Evolutionary conservation across 2,113 vertebrate species (phyloP).

Genomic region (Microcebus tavaratra): DNA sequence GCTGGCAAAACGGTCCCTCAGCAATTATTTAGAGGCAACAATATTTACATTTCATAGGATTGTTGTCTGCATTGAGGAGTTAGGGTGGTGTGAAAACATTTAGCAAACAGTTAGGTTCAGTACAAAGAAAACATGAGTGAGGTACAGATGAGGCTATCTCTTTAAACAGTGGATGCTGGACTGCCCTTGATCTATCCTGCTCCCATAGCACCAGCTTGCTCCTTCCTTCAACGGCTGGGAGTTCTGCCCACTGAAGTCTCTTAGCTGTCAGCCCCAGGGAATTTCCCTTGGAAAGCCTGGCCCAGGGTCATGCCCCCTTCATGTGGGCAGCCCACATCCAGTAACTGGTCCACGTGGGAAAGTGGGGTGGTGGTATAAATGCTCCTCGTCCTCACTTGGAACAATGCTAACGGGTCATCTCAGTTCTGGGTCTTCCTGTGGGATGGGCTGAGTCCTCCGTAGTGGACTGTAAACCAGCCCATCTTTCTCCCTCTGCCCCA

Average conservation of each 20-base stretch:
- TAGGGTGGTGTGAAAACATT: not conserved
- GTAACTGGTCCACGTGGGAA: not conserved
- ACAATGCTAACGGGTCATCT: not conserved
- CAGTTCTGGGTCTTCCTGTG: not conserved
- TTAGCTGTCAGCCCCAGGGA: not conserved
- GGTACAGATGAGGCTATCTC: not conserved
- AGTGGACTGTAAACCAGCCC: too few species aligned
- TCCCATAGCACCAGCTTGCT: accelerated
- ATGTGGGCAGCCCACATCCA: accelerated
- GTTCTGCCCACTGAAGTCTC: not conserved
- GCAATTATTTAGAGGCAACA: not conserved
- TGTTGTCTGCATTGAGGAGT: not conserved
- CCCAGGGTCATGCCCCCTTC: not conserved
- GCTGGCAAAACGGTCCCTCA: not conserved
- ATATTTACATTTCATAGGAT: not conserved
- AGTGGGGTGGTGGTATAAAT: not conserved
- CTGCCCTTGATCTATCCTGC: not conserved
- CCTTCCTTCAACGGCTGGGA: not conserved
- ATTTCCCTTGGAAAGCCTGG: not conserved
- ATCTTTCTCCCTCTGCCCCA: not conserved
- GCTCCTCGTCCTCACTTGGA: not conserved
- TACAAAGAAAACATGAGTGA: not conserved
- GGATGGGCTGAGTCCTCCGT: not conserved
- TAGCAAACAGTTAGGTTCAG: not conserved
- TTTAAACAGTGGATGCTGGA: not conserved